phyloP scores from a whole-genome alignment of 2,113 vertebrate species.

The Pongo abelii region DNA sequence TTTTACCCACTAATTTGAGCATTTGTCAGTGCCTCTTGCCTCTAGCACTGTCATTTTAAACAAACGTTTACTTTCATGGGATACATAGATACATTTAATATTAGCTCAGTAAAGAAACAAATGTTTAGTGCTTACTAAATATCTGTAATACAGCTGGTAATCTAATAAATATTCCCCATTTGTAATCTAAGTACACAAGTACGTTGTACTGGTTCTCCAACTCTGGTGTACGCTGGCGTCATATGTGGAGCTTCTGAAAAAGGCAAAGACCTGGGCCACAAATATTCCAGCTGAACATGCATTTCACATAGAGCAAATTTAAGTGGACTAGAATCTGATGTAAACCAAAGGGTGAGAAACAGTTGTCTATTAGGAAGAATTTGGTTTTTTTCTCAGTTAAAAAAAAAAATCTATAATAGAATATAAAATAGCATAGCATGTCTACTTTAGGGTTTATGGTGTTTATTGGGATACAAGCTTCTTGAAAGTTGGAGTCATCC shows the following conservation, averaged over 20 bases:
- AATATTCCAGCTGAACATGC: not conserved
- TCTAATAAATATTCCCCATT: not conserved
- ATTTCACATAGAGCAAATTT: not conserved
- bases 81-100: conserved; percentile 36
- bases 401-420: not conserved
- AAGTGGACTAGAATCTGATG: not conserved
- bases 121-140: conserved; percentile 33
- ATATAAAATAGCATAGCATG: not conserved
- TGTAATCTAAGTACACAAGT: not conserved
- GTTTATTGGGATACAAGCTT: not conserved
- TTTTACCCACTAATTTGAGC: not conserved
- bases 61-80: not conserved
- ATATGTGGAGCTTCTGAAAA: not conserved
- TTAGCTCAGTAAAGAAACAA: conserved; percentile 34
- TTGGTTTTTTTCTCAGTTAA: not conserved
- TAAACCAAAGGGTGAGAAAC: not conserved
- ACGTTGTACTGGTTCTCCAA: fast-evolving
- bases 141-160: not conserved
- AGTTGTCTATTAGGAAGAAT: not conserved
- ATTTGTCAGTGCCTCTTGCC: conserved; percentile 19
- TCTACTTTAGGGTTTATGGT: not conserved
- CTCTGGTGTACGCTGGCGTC: not conserved
- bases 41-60: conserved; percentile 13
- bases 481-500: not conserved
- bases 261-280: not conserved